Conservation (phyloP, 2,888 invertebrate genomes). For the Fragum fragum region DNA sequence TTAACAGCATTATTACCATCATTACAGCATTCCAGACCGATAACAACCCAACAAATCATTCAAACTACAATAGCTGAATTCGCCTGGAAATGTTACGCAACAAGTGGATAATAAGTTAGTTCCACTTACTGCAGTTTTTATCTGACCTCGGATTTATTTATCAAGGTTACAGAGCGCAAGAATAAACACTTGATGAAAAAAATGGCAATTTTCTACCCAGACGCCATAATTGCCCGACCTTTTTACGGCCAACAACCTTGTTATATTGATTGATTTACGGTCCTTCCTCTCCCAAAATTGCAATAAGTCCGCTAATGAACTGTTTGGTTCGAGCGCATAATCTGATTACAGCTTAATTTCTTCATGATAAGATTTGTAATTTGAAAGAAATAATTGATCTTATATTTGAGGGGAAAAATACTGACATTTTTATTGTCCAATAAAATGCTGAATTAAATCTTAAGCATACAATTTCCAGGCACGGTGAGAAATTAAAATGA, state of each 20-base stretch:
- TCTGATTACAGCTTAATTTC: no score
- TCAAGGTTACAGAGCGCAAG: slow-evolving; percentile 11
- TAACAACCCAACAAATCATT: background rate
- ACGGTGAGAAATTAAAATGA: no score
- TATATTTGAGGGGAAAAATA: no score
- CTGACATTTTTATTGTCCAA: no score
- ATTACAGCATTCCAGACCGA: background rate
- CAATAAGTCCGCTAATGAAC: background rate
- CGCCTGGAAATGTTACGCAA: background rate
- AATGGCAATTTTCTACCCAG: background rate
- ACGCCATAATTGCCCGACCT: slow-evolving; percentile 4
- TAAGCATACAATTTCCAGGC: no score
- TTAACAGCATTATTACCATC: background rate
- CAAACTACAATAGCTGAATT: background rate
- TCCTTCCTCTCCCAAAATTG: no score
- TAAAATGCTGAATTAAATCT: no score
- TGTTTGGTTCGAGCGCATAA: no score
- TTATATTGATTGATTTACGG: no score
- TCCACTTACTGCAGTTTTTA: slow-evolving; percentile 6
- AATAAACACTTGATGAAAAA: slow-evolving; percentile 5
- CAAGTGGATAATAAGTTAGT: slow-evolving; percentile 19
- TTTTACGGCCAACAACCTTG: no score
- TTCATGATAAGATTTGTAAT: no score
- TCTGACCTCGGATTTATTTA: slow-evolving; percentile 18
- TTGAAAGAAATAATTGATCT: no score